Evolutionary conservation across 2,888 invertebrate genomes (phyloP).

Genomic region (Metallyticus violacea): DNA sequence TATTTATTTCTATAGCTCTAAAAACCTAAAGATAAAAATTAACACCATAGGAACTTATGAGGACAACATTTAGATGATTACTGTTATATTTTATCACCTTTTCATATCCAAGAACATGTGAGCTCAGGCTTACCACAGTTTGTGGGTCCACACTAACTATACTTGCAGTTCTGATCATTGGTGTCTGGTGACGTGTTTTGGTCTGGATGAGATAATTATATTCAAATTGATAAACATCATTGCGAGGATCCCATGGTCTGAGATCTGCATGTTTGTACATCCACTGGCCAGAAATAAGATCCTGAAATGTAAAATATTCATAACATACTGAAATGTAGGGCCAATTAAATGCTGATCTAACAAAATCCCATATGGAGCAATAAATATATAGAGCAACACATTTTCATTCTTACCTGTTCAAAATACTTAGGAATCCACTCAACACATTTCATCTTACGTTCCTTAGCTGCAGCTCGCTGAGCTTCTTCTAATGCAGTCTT

Average conservation of each 20-base stretch:
- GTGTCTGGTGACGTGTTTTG: conserved; percentile 70
- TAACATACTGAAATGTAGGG: background rate
- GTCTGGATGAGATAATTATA: conserved; percentile 75
- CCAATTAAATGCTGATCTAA: too few relatives aligned
- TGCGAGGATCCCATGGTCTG: conserved; percentile 84
- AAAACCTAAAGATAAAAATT: conserved; percentile 14
- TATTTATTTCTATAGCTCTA: background rate
- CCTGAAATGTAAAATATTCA: conserved; percentile 30
- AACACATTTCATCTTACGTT: conserved; percentile 60
- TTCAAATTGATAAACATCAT: conserved; percentile 86
- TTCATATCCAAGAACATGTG: background rate
- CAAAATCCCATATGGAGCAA: too few relatives aligned
- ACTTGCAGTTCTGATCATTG: conserved; percentile 69
- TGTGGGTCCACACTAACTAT: conserved; percentile 64
- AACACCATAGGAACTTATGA: background rate
- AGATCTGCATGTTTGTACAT: conserved; percentile 75
- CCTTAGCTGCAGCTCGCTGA: conserved; percentile 72
- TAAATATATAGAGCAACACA: too few relatives aligned
- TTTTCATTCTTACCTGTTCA: conserved; percentile 52
- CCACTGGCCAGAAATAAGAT: conserved; percentile 50
- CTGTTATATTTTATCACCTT: background rate
- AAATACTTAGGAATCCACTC: conserved; percentile 77
- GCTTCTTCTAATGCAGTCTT: conserved; percentile 88
- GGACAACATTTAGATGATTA: conserved; percentile 32
- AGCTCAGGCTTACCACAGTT: conserved; percentile 34